Evolutionary conservation across 2,113 vertebrate genomes (phyloP).

Genomic region (Aspiorhynchus laticeps): DNA sequence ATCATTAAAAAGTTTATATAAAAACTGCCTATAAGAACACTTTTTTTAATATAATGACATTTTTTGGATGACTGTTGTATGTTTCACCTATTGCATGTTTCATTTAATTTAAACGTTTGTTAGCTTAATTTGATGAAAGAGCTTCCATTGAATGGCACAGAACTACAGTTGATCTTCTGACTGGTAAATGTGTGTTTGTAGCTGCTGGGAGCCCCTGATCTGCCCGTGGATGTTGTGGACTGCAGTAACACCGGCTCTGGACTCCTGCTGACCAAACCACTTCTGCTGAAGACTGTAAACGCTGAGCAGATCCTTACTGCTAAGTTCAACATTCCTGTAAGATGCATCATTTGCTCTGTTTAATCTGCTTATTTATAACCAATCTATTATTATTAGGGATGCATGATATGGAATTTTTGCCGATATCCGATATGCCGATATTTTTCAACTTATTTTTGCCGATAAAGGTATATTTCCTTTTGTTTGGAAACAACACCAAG

Average conservation of each 20-base stretch:
- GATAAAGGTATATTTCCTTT: not conserved
- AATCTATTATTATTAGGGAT: too few species aligned
- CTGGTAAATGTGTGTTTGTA: slow-evolving; percentile 58
- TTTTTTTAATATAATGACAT: too few species aligned
- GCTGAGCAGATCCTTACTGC: slow-evolving; percentile 80
- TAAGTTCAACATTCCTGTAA: slow-evolving; percentile 85
- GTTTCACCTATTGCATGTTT: not conserved
- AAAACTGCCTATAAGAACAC: too few species aligned
- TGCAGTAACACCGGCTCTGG: slow-evolving; percentile 86
- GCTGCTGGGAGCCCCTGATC: slow-evolving; percentile 78
- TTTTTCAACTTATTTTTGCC: too few species aligned
- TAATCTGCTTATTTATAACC: not conserved
- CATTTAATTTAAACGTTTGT: not conserved
- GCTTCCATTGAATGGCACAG: not conserved
- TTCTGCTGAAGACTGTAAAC: slow-evolving; percentile 82
- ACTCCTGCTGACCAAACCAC: slow-evolving; percentile 77
- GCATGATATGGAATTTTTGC: too few species aligned
- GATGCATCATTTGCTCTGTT: slow-evolving; percentile 56
- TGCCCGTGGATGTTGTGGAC: slow-evolving; percentile 77
- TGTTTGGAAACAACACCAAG: not conserved
- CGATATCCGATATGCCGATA: too few species aligned
- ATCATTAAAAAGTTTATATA: too few species aligned
- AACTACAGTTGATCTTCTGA: not conserved
- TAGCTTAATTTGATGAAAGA: not conserved
- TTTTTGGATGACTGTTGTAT: not conserved